Evolutionary conservation across 2,797 vertebrate species (phyloP).

Genomic region (Enteromius viviparus): DNA sequence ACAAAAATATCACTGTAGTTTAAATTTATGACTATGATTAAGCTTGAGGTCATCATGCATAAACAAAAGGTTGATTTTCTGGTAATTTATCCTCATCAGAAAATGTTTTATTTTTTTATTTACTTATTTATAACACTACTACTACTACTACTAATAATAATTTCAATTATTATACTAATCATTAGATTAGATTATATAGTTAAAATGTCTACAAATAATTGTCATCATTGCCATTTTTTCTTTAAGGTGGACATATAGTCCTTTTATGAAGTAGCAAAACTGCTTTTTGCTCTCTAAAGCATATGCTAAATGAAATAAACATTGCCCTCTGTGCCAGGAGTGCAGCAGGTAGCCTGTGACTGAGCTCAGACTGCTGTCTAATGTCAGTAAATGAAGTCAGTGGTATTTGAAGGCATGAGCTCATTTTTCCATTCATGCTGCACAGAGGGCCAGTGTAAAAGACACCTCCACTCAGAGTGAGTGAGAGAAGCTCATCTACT

Average conservation of each 20-base stretch:
- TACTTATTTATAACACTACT: background rate
- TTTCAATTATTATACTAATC: background rate
- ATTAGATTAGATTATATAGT: background rate
- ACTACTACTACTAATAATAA: too few relatives aligned
- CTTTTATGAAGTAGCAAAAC: background rate
- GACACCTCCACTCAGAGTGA: slow-evolving; percentile 72
- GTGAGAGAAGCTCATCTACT: slow-evolving; percentile 59
- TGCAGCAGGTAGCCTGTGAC: slow-evolving; percentile 65
- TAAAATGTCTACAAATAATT: background rate
- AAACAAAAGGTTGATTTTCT: background rate
- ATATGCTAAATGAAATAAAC: slow-evolving; percentile 12
- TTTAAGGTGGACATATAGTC: too few relatives aligned
- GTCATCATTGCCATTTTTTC: too few relatives aligned
- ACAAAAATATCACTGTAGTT: too few relatives aligned
- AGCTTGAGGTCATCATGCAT: background rate
- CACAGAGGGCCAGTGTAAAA: slow-evolving; percentile 73
- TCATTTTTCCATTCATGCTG: slow-evolving; percentile 79
- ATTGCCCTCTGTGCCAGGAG: slow-evolving; percentile 13
- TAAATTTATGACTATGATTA: background rate
- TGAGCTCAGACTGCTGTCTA: slow-evolving; percentile 69
- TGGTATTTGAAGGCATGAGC: slow-evolving; percentile 74
- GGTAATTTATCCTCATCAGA: background rate
- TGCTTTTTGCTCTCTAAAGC: background rate
- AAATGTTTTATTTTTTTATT: background rate
- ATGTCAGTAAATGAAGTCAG: slow-evolving; percentile 74